Conservation (phyloP, 2,113 vertebrate species). For the Maccullochella peelii region DNA sequence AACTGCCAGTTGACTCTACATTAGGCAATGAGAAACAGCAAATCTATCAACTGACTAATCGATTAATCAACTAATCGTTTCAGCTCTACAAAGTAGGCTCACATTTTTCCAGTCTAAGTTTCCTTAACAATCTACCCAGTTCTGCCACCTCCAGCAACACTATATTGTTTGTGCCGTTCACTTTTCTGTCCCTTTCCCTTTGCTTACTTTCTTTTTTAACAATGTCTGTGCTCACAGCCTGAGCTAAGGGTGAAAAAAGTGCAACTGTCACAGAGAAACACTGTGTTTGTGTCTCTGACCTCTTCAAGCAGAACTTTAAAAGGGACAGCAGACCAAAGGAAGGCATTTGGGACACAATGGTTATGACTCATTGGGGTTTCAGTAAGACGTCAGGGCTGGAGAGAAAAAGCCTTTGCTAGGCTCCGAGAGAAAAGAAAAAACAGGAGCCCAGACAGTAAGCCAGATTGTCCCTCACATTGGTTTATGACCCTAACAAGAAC, state of each 20-base stretch:
- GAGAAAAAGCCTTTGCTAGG: background rate
- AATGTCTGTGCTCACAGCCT: background rate
- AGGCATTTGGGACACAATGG: background rate
- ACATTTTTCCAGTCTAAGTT: no score
- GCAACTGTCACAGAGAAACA: conserved; percentile 9
- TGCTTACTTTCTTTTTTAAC: conserved; percentile 2
- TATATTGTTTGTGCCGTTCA: background rate
- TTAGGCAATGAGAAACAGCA: background rate
- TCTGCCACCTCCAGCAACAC: background rate
- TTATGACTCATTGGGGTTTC: conserved; percentile 31
- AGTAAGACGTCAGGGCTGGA: conserved; percentile 6
- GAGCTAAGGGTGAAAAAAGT: conserved; percentile 17
- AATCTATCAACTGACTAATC: no score
- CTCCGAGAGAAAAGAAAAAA: background rate
- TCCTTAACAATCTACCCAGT: background rate
- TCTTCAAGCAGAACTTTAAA: conserved; percentile 10
- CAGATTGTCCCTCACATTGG: background rate
- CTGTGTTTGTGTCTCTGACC: conserved; percentile 20
- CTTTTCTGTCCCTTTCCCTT: background rate
- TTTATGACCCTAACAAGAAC: conserved; percentile 36
- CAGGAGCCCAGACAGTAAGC: background rate
- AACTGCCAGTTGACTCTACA: background rate
- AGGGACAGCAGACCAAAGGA: conserved; percentile 13
- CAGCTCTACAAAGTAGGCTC: background rate
- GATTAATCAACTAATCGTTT: background rate